Evolutionary conservation across 2,888 invertebrate genomes (phyloP).

Genomic region (Eutolmus rufibarbis): DNA sequence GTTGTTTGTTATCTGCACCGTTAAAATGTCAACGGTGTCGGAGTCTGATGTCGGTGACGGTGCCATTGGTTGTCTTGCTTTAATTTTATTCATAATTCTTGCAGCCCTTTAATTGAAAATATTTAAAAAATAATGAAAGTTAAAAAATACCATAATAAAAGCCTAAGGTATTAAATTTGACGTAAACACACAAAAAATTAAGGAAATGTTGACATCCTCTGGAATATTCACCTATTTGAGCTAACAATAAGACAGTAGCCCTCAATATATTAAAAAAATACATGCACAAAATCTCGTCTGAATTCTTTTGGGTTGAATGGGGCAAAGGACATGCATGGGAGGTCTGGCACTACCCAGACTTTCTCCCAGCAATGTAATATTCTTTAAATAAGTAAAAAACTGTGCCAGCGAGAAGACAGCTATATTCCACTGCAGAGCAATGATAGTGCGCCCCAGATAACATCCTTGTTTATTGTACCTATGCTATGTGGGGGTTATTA

Average conservation of each 20-base stretch:
- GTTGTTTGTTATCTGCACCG: no score
- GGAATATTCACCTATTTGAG: neutral
- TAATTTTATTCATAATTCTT: no score
- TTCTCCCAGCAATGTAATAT: conserved; percentile 2
- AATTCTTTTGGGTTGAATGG: neutral
- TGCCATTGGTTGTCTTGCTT: no score
- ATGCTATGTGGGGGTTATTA: conserved; percentile 8
- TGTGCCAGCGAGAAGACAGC: neutral
- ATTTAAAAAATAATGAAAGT: no score
- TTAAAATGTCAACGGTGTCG: no score
- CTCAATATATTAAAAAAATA: neutral
- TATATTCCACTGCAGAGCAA: neutral
- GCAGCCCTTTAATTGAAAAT: no score
- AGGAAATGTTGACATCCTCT: neutral
- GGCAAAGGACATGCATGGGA: neutral
- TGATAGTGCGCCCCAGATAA: neutral
- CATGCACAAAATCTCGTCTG: neutral
- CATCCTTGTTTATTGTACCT: conserved; percentile 22
- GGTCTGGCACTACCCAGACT: neutral
- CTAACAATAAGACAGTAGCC: neutral
- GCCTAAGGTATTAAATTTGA: neutral
- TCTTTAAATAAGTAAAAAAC: conserved; percentile 12
- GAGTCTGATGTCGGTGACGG: no score
- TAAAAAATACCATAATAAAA: no score
- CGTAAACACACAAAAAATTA: neutral